These are phyloP conservation scores for Bombus pascuorum DNA, from an alignment of 1,140 invertebrate species.

Conservation along the genomic window DNA sequence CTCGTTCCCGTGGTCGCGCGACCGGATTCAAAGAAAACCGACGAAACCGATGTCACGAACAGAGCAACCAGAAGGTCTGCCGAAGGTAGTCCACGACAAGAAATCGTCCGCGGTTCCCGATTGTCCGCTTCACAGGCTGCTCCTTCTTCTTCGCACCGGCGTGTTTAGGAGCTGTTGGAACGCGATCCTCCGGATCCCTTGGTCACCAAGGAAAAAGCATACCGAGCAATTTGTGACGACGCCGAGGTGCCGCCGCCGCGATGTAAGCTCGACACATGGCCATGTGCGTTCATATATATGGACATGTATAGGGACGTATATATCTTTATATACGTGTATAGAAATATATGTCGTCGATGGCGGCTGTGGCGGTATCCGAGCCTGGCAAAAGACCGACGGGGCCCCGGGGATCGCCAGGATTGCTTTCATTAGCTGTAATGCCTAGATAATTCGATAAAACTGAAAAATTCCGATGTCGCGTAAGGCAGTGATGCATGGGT, in stretches of 20 bases:
- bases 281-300: slow-evolving; percentile 46
- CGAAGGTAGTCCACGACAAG: slow-evolving; percentile 15
- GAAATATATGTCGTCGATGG: slow-evolving; percentile 45
- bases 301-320: slow-evolving; percentile 40
- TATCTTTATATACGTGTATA: slow-evolving; percentile 57
- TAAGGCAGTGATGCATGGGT: slow-evolving; percentile 68
- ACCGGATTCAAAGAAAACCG: slow-evolving; percentile 45
- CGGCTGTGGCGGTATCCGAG: slow-evolving; percentile 51
- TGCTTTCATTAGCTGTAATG: slow-evolving; percentile 75
- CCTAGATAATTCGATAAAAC: slow-evolving; percentile 77
- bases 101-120: slow-evolving; percentile 44
- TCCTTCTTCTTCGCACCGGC: slow-evolving; percentile 59
- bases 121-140: slow-evolving; percentile 21
- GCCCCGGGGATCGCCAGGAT: slow-evolving; percentile 49
- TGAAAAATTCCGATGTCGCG: slow-evolving; percentile 77
- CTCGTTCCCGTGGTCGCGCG: neutral
- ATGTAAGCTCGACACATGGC: slow-evolving; percentile 51
- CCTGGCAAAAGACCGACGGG: slow-evolving; percentile 42
- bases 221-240: slow-evolving; percentile 72
- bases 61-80: neutral
- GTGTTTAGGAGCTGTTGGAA: slow-evolving; percentile 74
- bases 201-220: slow-evolving; percentile 66
- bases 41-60: slow-evolving; percentile 21
- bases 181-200: slow-evolving; percentile 58
- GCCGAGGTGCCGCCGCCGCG: slow-evolving; percentile 64